These are phyloP conservation scores for Quadriops clusia DNA, from an alignment of 2,888 invertebrate genomes.

Conservation along the genomic window DNA sequence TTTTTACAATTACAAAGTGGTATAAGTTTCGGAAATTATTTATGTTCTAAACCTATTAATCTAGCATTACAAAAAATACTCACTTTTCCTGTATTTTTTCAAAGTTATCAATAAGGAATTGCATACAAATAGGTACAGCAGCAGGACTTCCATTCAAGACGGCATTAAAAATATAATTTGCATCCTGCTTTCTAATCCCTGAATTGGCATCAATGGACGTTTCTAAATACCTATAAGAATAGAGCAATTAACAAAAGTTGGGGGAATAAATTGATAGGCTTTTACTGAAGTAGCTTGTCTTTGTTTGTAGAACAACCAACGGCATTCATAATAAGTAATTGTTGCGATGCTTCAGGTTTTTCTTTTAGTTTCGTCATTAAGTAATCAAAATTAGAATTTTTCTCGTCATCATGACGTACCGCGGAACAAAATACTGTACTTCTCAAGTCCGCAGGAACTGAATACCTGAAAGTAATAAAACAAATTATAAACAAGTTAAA, in stretches of 20 bases:
- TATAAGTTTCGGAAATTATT: no score
- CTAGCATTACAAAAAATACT: background rate
- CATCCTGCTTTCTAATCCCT: slow-evolving; percentile 39
- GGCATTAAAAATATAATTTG: slow-evolving; percentile 35
- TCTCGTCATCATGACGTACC: slow-evolving; percentile 45
- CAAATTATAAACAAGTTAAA: no score
- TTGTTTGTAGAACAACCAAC: slow-evolving; percentile 54
- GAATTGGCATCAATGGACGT: slow-evolving; percentile 22
- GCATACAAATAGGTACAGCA: slow-evolving; percentile 40
- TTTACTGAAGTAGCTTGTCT: slow-evolving; percentile 44
- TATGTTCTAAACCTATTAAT: no score
- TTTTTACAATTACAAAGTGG: no score
- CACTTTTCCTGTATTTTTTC: no score
- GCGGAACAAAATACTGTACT: slow-evolving; percentile 64
- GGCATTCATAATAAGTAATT: slow-evolving; percentile 49
- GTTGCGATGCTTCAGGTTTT: slow-evolving; percentile 65
- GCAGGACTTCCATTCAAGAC: slow-evolving; percentile 43
- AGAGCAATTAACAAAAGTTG: slow-evolving; percentile 4
- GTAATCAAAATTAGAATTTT: no score
- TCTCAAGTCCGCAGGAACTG: no score
- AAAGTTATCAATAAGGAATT: slow-evolving; percentile 34
- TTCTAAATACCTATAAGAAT: slow-evolving; percentile 21
- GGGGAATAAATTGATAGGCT: slow-evolving; percentile 5
- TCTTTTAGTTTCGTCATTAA: slow-evolving; percentile 42
- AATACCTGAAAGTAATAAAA: no score